These are phyloP conservation scores for Lytechinus variegatus DNA, from an alignment of 35 echinoderm and acorn worm species.

Conservation along the genomic window DNA sequence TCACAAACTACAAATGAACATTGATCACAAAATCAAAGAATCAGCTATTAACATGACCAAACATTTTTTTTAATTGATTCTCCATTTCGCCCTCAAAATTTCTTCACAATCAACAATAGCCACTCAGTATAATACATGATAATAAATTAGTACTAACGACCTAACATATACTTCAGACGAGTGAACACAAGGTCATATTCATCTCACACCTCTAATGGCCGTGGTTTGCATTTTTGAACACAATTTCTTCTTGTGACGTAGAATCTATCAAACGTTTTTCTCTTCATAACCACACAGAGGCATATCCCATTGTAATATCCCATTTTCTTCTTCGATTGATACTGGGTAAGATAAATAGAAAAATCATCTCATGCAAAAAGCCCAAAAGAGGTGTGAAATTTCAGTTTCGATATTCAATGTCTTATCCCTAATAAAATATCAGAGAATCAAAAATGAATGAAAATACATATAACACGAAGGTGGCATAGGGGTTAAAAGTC, in stretches of 20 bases:
- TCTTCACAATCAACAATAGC: constrained; percentile 35
- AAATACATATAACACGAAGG: constrained; percentile 3
- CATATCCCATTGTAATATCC: neutral
- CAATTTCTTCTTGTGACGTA: neutral
- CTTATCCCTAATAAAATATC: neutral
- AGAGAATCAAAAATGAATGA: neutral
- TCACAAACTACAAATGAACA: neutral
- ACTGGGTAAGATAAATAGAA: neutral
- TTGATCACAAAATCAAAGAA: neutral
- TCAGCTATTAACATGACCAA: neutral
- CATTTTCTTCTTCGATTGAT: neutral
- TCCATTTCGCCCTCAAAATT: neutral
- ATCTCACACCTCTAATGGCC: constrained; percentile 7
- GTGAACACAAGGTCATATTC: neutral
- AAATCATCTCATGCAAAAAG: neutral
- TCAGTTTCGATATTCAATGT: neutral
- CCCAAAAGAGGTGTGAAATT: constrained; percentile 18
- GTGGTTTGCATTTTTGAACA: neutral
- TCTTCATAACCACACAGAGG: neutral
- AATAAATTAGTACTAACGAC: constrained; percentile 48
- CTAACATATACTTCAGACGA: constrained; percentile 11
- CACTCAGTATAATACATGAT: constrained; percentile 34
- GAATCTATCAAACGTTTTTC: neutral
- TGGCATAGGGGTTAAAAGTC: neutral
- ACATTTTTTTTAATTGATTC: constrained; percentile 15